Conservation (phyloP, 2,888 invertebrate species). For the Lottia scabra region DNA sequence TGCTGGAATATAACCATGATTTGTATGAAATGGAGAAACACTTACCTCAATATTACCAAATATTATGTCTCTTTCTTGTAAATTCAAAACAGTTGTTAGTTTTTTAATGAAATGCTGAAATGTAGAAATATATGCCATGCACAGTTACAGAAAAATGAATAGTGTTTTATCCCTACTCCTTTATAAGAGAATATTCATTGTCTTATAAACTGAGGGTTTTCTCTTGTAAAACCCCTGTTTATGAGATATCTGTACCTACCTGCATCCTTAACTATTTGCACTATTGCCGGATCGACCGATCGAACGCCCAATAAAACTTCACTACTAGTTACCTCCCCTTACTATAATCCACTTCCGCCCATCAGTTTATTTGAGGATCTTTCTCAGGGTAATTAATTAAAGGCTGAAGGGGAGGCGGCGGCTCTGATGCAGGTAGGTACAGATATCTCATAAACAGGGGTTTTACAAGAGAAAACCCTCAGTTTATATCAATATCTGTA, state of each 20-base stretch:
- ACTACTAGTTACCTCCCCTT: too few relatives aligned
- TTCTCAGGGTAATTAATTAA: background rate
- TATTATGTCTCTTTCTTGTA: slow-evolving; percentile 82
- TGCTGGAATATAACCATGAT: too few relatives aligned
- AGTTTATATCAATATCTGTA: background rate
- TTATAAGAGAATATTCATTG: too few relatives aligned
- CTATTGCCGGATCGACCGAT: too few relatives aligned
- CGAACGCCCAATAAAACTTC: too few relatives aligned
- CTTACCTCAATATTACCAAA: slow-evolving; percentile 91
- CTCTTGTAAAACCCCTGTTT: slow-evolving; percentile 4
- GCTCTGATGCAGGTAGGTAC: background rate
- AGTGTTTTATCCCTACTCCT: too few relatives aligned
- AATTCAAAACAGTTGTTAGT: slow-evolving; percentile 77
- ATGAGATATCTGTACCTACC: background rate
- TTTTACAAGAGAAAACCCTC: slow-evolving; percentile 1
- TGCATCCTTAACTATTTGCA: too few relatives aligned
- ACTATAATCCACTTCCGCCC: too few relatives aligned
- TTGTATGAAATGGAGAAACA: slow-evolving; percentile 11
- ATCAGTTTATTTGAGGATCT: too few relatives aligned
- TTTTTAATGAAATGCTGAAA: slow-evolving; percentile 70
- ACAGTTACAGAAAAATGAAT: too few relatives aligned
- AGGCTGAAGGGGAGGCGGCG: background rate
- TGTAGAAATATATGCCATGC: slow-evolving; percentile 68
- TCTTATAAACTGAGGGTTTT: background rate
- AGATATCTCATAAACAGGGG: background rate